Evolutionary conservation across 2,888 invertebrate genomes (phyloP).

Genomic region (Conchocele bisecta): DNA sequence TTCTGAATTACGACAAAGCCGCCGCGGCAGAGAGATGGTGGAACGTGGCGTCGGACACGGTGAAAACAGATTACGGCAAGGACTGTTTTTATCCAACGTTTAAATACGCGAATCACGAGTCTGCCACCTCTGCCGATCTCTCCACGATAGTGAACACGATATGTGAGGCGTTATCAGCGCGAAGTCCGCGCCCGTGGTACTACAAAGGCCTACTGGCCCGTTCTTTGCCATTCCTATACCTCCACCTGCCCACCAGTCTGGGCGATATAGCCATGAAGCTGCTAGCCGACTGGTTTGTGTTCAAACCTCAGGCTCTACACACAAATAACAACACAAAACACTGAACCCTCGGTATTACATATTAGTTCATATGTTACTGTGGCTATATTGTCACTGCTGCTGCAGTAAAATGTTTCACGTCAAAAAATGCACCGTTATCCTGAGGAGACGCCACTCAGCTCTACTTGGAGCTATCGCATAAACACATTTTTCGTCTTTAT

Average conservation of each 20-base stretch:
- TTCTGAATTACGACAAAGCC: constrained; percentile 69
- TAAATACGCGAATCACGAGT: constrained; percentile 60
- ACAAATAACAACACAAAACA: too few species aligned
- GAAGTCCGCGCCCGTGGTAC: constrained; percentile 68
- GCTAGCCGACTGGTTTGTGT: constrained; percentile 69
- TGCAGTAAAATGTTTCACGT: too few species aligned
- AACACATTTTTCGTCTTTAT: too few species aligned
- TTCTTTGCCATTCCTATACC: constrained; percentile 70
- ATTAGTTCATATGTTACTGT: too few species aligned
- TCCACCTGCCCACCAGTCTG: constrained; percentile 68
- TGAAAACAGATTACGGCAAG: constrained; percentile 70
- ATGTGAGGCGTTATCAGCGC: constrained; percentile 67
- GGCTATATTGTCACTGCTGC: too few species aligned
- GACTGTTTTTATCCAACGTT: constrained; percentile 69
- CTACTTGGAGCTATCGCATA: too few species aligned
- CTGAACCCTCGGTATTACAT: too few species aligned
- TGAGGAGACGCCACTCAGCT: too few species aligned
- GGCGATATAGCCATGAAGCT: constrained; percentile 64
- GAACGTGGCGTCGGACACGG: constrained; percentile 65
- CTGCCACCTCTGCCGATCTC: constrained; percentile 66
- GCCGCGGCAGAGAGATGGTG: constrained; percentile 74
- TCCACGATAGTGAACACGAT: constrained; percentile 68
- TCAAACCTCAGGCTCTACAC: constrained; percentile 56
- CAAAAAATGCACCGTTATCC: too few species aligned
- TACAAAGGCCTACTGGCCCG: constrained; percentile 73